Evolutionary conservation across 2,797 vertebrate species (phyloP).

Genomic region (Sebastes matsubarae): DNA sequence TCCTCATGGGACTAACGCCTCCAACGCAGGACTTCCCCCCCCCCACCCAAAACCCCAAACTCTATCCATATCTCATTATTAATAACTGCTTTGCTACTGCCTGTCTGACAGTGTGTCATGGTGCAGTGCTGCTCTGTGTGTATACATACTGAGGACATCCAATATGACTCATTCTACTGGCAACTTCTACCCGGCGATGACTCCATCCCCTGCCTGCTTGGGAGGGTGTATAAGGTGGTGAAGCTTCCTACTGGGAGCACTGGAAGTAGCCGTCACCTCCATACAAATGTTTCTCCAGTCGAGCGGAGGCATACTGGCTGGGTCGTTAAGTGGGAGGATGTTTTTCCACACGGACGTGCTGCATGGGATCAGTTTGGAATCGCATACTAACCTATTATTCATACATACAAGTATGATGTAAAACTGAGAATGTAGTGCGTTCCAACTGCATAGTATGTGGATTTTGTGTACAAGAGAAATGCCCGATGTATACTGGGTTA

Average conservation of each 20-base stretch:
- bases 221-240: not conserved
- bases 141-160: slow-evolving; percentile 12
- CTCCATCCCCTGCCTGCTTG: slow-evolving; percentile 11
- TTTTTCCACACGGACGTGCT: not conserved
- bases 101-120: slow-evolving; percentile 26
- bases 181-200: not conserved
- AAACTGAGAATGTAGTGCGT: too few species aligned
- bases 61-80: slow-evolving; percentile 22
- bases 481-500: not conserved
- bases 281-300: not conserved
- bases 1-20: slow-evolving; percentile 2
- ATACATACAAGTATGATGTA: too few species aligned
- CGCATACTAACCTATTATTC: not conserved
- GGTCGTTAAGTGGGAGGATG: slow-evolving; percentile 23
- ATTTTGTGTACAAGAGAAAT: not conserved
- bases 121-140: not conserved
- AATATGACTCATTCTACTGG: slow-evolving; percentile 30
- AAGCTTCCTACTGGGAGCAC: not conserved
- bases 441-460: not conserved
- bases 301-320: not conserved
- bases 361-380: not conserved
- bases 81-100: slow-evolving; percentile 18
- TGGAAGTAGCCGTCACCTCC: slow-evolving; percentile 11
- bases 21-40: not conserved
- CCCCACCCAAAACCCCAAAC: not conserved